These are phyloP conservation scores for Pemphigus obesinymphae DNA, from an alignment of 1,140 invertebrate genomes.

Conservation along the genomic window DNA sequence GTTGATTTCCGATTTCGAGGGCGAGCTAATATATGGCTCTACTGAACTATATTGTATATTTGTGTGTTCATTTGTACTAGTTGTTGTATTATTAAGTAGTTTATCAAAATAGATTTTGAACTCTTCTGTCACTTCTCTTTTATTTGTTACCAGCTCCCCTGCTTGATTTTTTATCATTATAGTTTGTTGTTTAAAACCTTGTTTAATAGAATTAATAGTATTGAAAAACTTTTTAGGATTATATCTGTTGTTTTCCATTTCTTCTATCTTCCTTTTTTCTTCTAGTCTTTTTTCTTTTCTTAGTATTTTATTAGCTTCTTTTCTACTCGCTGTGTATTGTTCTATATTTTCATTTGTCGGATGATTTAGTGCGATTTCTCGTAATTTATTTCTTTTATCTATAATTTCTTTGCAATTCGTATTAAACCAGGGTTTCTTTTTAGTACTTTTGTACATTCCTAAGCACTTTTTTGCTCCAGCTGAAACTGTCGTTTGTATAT, in stretches of 20 bases:
- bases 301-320: too few species aligned
- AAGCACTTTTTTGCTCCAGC: too few species aligned
- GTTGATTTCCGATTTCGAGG: neutral
- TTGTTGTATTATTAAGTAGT: too few species aligned
- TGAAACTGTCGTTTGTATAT: neutral
- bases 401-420: neutral
- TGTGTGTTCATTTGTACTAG: neutral
- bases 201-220: too few species aligned
- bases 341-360: too few species aligned
- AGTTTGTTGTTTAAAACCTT: conserved; percentile 10
- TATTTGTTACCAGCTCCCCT: neutral
- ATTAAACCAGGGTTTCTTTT: conserved; percentile 3
- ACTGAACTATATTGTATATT: conserved; percentile 1
- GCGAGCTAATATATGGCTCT: neutral
- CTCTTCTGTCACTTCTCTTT: neutral
- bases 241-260: conserved; percentile 12
- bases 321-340: too few species aligned
- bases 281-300: too few species aligned
- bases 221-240: too few species aligned
- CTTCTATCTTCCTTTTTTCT: conserved; percentile 3
- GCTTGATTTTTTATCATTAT: neutral
- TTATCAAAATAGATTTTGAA: conserved; percentile 1
- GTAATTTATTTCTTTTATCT: conserved; percentile 8
- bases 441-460: neutral
- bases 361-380: too few species aligned